phyloP scores from a whole-genome alignment of 2,113 vertebrate genomes.

The Oryzias melastigma region DNA sequence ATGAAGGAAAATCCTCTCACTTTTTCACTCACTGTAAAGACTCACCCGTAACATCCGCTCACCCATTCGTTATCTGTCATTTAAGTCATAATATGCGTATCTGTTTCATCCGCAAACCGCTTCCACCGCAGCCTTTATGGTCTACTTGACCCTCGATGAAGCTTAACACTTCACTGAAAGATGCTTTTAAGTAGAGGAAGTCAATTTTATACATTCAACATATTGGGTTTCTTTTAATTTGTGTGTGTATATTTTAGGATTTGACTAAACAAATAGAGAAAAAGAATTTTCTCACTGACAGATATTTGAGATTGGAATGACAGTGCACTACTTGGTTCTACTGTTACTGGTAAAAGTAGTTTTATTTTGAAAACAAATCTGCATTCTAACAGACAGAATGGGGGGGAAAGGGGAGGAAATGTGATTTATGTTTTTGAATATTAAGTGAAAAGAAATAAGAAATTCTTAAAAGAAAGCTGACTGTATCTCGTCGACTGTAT shows the following conservation, averaged over 20 bases:
- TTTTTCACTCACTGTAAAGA: constrained; percentile 43
- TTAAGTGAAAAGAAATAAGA: constrained; percentile 26
- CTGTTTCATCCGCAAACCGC: constrained; percentile 44
- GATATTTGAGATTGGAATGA: background rate
- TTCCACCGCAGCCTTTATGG: constrained; percentile 12
- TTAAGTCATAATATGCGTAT: constrained; percentile 55
- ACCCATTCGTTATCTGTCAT: constrained; percentile 58
- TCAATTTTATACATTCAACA: background rate
- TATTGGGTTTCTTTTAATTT: background rate
- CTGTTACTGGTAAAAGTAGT: constrained; percentile 4
- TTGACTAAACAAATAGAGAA: background rate
- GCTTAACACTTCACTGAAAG: constrained; percentile 8
- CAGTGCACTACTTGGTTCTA: constrained; percentile 3
- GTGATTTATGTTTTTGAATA: constrained; percentile 47
- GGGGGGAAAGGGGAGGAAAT: constrained; percentile 2
- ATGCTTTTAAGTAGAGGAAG: constrained; percentile 23
- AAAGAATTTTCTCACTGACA: background rate
- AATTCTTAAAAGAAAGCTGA: constrained; percentile 44
- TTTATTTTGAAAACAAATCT: constrained; percentile 16
- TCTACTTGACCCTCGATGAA: constrained; percentile 15
- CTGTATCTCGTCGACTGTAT: constrained; percentile 40
- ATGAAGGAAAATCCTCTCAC: constrained; percentile 48
- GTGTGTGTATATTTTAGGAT: background rate
- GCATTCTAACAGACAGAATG: background rate
- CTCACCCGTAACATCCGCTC: constrained; percentile 41